These are phyloP conservation scores for Brachycybe producta DNA, from an alignment of 2,888 invertebrate genomes.

Conservation along the genomic window DNA sequence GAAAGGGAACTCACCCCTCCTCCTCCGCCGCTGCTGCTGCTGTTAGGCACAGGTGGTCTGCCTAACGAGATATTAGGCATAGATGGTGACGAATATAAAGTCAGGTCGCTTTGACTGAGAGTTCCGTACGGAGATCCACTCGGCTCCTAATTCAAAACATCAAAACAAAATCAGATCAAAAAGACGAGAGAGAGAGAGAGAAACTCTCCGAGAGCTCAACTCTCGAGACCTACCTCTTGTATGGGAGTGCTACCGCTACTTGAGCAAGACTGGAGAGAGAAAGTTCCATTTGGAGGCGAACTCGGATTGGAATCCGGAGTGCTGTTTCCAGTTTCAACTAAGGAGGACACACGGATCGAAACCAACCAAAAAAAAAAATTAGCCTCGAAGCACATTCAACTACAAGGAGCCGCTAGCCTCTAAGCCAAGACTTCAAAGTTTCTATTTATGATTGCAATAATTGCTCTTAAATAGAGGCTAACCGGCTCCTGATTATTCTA, in stretches of 20 bases:
- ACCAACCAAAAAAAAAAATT: no score
- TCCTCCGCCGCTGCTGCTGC: no score
- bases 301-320: slow-evolving; percentile 64
- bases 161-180: slow-evolving; percentile 17
- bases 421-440: no score
- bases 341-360: no score
- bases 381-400: no score
- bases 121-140: slow-evolving; percentile 49
- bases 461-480: no score
- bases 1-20: no score
- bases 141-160: no score
- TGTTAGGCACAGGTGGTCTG: slow-evolving; percentile 44
- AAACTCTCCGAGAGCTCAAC: slow-evolving; percentile 9
- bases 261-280: slow-evolving; percentile 49
- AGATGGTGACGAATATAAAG: slow-evolving; percentile 83
- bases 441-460: no score
- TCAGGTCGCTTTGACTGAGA: slow-evolving; percentile 41
- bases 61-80: slow-evolving; percentile 94
- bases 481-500: no score
- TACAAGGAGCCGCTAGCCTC: no score
- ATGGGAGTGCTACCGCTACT: slow-evolving; percentile 50
- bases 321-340: slow-evolving; percentile 28
- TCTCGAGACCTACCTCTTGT: slow-evolving; percentile 43
- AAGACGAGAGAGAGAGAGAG: not conserved
- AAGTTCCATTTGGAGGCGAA: slow-evolving; percentile 50